Evolutionary conservation across 2,113 vertebrate genomes (phyloP), one percentile per base, ranked within the genome.

Genomic region (Boulengerochromis microlepis): DNA sequence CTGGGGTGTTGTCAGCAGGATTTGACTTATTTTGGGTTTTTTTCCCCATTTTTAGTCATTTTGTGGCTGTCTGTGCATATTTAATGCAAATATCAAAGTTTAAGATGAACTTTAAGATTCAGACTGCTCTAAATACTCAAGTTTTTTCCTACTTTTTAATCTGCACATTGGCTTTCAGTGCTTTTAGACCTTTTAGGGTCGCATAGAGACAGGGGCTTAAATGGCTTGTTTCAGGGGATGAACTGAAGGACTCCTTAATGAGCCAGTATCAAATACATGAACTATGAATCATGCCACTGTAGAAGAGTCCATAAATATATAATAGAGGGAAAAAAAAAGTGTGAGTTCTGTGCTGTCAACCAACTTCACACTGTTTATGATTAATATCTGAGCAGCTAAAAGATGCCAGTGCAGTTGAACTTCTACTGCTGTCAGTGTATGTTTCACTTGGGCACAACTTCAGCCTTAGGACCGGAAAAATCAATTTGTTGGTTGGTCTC

Each of bases 281-380:
- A 35, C 61, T 66, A 33, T 35, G 61, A 19, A n/a, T 64, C 18
- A 7, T 64, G 18, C 10, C 9, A 11, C 16, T 64, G 31, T 64
- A 10, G 16, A 33, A 19, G 29, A 33, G 29, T 31, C 5, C 9
- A 19, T 33, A 64, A 35, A n/a, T 66, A 4, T 64, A 64, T 56
- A 24, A 66, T 35, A 2, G 18, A 33, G 19, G 10, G 8, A 1
- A 0, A 0, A 0, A 19, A 47, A 53, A 54, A 52, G 4, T 19
- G 10, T 12, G n/a, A 54, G n/a, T 54, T 33, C 18, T 35, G 9
- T 64, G 31, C 59, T 64, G 31, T 64, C 59, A 35, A 10, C 31
- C 5, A 35, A 18, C 16, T 33, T 64, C 18, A 64, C 59, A n/a
- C 18, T 5, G 6, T 12, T n/a, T n/a, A 5, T 11, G 10, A 35